Percentiles rank a stretch among this genome's conserved stretches.
Evolutionary conservation across 2,888 invertebrate species (phyloP).

Genomic region (Drosophila differens): DNA sequence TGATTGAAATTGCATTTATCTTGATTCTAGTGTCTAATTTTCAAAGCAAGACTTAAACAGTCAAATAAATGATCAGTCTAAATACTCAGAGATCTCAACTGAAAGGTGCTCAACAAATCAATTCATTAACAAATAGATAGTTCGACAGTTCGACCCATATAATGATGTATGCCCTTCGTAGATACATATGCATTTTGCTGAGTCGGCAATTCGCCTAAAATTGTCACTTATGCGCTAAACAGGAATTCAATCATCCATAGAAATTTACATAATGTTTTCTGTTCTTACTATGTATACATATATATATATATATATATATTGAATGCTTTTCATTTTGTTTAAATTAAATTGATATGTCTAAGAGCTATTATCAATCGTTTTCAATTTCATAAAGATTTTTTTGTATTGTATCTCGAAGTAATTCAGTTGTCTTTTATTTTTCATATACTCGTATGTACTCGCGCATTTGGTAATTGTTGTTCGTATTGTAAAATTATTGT

Average conservation of each 20-base stretch:
- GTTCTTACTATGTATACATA: constrained; percentile 33
- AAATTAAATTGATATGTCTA: constrained; percentile 85
- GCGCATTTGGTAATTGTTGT: constrained; percentile 6
- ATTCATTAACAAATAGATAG: constrained; percentile 1
- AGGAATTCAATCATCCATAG: constrained; percentile 63
- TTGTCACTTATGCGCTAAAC: constrained; percentile 70
- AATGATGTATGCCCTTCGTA: constrained; percentile 31
- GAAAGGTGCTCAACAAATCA: constrained; percentile 24
- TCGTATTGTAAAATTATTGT: constrained; percentile 49
- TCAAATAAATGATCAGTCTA: constrained; percentile 51
- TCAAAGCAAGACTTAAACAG: constrained; percentile 27
- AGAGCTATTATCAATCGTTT: constrained; percentile 86
- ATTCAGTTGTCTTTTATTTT: constrained; percentile 44
- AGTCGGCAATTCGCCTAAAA: constrained; percentile 42
- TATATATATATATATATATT: constrained; percentile 41
- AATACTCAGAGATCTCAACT: constrained; percentile 51
- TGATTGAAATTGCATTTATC: constrained; percentile 24
- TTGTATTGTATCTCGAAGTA: constrained; percentile 66
- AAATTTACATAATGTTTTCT: constrained; percentile 42
- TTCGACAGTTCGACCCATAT: constrained; percentile 11
- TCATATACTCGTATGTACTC: constrained; percentile 10
- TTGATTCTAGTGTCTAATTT: constrained; percentile 1
- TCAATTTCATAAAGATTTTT: constrained; percentile 68
- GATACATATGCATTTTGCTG: constrained; percentile 18
- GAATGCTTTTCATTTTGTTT: constrained; percentile 50